Base-by-base conservation (phyloP, 1,140 invertebrate species). In the Caenorhabditis latens region DNA sequence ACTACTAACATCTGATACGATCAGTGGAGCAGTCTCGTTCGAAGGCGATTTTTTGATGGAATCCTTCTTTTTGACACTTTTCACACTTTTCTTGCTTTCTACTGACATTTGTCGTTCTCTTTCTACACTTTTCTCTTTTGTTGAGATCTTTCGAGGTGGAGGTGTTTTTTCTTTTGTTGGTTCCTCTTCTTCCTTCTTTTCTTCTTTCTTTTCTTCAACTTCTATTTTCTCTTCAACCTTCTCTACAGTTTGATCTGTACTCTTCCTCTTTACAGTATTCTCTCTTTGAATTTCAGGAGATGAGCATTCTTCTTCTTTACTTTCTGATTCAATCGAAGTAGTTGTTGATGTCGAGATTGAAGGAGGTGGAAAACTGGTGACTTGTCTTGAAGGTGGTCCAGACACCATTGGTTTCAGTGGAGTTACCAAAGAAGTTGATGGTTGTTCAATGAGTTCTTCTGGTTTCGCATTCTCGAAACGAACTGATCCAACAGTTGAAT, bases 61-160 rank as follows among this genome's bases (percentile, higher is more conserved):
- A n/a, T 63, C 86, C 71, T 65, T 86, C 50, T 75, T 85, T 95
- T 79, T 96, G 93, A 65, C 90, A 96, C 96, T 0, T 95, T 71
- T 85, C 19, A 85, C 57, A 82, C 84, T 86, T 71, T 86, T 85
- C 58, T 79, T 79, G 24, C 75, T 86, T 55, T 85, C 84, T 1
- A 57, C 55, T 19, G 84, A 50, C 46, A 19, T 63, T 63, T 84
- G 53, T 19, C 83, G 53, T 65, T 84, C 57, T 63, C 61, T 40
- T 14, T 84, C 57, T 14, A 50, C 43, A 58, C 46, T 48, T 84
- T 84, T 63, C 55, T 84, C 55, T 19, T 42, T 65, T 2, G 32
- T 4, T 50, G 43, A 79, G 21, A 86, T 24, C 19, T 50, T 42
- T 48, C 48, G 6, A 21, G 53, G 55, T 19, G 83, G 83, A 84